Evolutionary conservation across 2,797 vertebrate genomes (phyloP), one percentile per base, ranked within the genome.

Genomic region (Anguilla anguilla): DNA sequence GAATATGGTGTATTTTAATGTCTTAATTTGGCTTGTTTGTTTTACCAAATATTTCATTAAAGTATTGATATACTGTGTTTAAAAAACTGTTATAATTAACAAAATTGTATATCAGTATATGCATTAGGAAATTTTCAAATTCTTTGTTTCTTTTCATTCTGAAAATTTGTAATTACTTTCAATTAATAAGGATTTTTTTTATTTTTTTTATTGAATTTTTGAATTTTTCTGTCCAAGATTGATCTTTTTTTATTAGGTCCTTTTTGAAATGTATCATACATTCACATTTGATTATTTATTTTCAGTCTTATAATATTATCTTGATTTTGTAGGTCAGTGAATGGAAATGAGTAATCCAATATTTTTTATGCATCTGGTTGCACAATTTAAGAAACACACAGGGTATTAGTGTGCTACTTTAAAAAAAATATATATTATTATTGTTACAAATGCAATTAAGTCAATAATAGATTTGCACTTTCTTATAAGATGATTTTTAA

Each of bases 1-100:
- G 4, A 6, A 22, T 46, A 2, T 0, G 1, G 43, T 81, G 77
- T 25, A 9, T 81, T 46, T 81, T 6, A 81, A 46, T 72, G 31
- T 64, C n/a, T n/a, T 69, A 74, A 39, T 13, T 46, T 22, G 77
- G 43, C 31, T 15, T 74, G 15, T 82, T 51, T 79, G 15, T 22
- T 22, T 81, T 87, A n/a, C 13, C 11, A 25, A 19, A 82, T 59
- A 82, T 83, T 46, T 87, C 31, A 82, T 82, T 7, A n/a, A 82
- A 51, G 51, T 22, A 49, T 82, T 82, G 17, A 11, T 82, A 51
- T 25, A 13, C 22, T 25, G 6, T 51, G 46, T 49, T 46, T 59
- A 15, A 59, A 59, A 19, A 64, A 64, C 17, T 55, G 53, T 55
- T 10, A 11, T 55, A 59, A 59, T 19, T 59, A 17, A 59, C 3